Percentiles rank a stretch among this genome's conserved stretches.
Conservation (phyloP, 2,888 invertebrate genomes). For the Euphydryas editha region DNA sequence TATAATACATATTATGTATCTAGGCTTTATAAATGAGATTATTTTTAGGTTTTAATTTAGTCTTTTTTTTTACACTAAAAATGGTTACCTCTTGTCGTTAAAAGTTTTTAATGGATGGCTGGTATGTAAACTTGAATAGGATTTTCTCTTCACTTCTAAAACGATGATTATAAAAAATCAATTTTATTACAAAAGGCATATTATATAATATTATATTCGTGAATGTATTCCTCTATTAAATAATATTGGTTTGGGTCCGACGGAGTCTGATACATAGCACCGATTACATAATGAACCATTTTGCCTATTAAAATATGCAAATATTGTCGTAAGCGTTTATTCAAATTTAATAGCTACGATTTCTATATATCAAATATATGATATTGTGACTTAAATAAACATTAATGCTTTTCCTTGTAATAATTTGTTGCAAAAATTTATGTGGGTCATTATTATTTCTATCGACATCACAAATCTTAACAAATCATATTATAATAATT, state of each 20-base stretch:
- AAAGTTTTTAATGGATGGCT: too few relatives aligned
- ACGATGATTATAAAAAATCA: background rate
- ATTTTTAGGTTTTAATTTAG: too few relatives aligned
- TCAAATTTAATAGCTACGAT: slow-evolving; percentile 3
- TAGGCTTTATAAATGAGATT: too few relatives aligned
- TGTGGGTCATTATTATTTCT: background rate
- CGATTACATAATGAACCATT: background rate
- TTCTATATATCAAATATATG: background rate
- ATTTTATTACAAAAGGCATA: background rate
- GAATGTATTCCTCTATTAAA: background rate
- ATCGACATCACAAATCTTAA: background rate
- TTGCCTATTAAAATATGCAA: slow-evolving; percentile 1
- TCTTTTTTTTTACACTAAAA: too few relatives aligned
- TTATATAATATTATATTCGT: too few relatives aligned
- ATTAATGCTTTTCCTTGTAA: background rate
- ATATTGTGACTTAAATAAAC: background rate
- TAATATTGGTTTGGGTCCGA: background rate
- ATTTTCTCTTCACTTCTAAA: background rate
- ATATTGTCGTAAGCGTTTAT: slow-evolving; percentile 2
- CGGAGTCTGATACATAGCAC: background rate
- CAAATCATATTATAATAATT: background rate
- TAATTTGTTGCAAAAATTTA: background rate
- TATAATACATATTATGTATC: too few relatives aligned
- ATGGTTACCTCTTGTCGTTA: too few relatives aligned
- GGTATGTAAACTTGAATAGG: too few relatives aligned